A percentile compares a stretch with the other conserved stretches of the same genome.
Conservation (phyloP, 2,797 vertebrate species). For the Pteronotus mesoamericanus region DNA sequence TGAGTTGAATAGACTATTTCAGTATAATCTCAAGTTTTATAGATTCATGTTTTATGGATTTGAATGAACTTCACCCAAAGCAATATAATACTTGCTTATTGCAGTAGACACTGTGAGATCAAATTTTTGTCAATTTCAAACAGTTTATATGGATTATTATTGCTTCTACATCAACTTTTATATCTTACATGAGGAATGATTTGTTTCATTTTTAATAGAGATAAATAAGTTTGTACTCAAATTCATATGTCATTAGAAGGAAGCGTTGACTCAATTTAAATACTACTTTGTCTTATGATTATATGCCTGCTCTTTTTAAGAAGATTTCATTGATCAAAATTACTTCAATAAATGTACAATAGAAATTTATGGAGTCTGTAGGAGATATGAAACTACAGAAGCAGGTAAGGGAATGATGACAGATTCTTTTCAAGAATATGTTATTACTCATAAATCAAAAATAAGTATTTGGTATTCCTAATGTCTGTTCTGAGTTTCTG, state of each 20-base stretch:
- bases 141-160: neutral
- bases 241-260: neutral
- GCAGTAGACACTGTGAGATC: neutral
- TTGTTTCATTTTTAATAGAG: neutral
- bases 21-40: neutral
- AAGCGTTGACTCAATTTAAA: neutral
- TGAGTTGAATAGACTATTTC: neutral
- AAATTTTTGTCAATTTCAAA: neutral
- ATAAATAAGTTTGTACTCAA: neutral
- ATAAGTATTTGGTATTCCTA: neutral
- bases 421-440: neutral
- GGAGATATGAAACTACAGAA: neutral
- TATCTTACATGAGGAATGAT: neutral
- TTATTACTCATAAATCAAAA: neutral
- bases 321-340: neutral
- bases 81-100: neutral
- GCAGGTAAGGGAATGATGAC: neutral
- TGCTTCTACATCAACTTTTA: neutral
- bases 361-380: neutral
- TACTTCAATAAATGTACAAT: neutral
- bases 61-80: neutral
- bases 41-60: neutral
- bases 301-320: neutral
- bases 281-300: neutral
- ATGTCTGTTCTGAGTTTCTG: neutral